These are phyloP conservation scores for Rhabdomys pumilio DNA, from an alignment of 2,797 vertebrate species.

Conservation along the genomic window DNA sequence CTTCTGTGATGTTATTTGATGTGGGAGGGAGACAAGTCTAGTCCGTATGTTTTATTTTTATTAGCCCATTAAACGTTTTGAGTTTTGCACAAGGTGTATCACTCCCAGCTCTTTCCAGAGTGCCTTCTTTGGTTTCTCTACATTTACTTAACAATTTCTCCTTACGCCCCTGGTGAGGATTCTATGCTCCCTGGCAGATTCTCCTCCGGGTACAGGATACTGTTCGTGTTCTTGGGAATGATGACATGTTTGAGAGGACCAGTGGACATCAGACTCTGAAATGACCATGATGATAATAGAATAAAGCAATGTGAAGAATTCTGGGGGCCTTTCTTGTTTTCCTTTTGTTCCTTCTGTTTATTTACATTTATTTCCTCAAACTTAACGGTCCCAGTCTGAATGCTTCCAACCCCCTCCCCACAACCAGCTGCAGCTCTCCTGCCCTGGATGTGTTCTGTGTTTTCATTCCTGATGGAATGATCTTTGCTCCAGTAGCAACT, in stretches of 20 bases:
- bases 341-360: neutral
- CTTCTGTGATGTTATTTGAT: neutral
- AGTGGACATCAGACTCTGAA: neutral
- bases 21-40: constrained; percentile 40
- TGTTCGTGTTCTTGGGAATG: neutral
- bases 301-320: constrained; percentile 2
- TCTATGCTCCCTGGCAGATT: neutral
- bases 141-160: neutral
- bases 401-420: neutral
- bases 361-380: constrained; percentile 31
- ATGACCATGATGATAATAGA: neutral
- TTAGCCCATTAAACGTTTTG: neutral
- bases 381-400: neutral
- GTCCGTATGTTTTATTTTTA: neutral
- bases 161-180: no score
- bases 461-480: constrained; percentile 4
- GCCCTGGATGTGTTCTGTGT: neutral
- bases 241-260: constrained; percentile 25
- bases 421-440: constrained; percentile 13
- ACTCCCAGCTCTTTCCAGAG: neutral
- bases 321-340: neutral
- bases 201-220: no score
- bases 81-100: neutral
- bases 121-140: neutral
- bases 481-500: constrained; percentile 51